Evolutionary conservation across 1,140 invertebrate species (phyloP).

Genomic region (Eurosta solidaginis): DNA sequence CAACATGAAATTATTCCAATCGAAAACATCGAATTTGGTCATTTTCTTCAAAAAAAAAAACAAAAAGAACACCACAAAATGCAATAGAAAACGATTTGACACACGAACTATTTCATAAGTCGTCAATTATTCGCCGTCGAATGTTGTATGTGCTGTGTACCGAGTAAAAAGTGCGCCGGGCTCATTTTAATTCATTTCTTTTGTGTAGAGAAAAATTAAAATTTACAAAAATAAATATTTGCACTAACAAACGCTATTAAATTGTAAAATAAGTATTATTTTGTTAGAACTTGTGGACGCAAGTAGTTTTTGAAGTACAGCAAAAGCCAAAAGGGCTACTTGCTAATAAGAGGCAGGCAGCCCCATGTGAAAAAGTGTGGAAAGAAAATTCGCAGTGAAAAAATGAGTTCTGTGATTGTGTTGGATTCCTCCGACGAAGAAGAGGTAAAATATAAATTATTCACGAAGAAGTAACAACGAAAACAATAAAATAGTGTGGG

Average conservation of each 20-base stretch:
- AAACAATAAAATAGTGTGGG: constrained; percentile 9
- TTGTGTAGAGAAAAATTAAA: constrained; percentile 23
- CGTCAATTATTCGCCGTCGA: constrained; percentile 36
- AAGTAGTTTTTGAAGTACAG: neutral
- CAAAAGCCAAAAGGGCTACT: neutral
- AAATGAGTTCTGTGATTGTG: constrained; percentile 37
- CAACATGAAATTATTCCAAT: constrained; percentile 29
- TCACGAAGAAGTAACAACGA: constrained; percentile 29
- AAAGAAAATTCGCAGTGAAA: constrained; percentile 25
- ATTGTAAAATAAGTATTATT: neutral
- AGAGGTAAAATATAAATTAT: constrained; percentile 33
- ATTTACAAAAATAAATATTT: constrained; percentile 16
- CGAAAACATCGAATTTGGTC: constrained; percentile 32
- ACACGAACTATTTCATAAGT: constrained; percentile 26
- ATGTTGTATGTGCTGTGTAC: constrained; percentile 31
- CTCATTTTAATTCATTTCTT: neutral
- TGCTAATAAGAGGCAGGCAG: neutral
- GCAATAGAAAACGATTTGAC: constrained; percentile 18
- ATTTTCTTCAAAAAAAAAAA: constrained; percentile 34
- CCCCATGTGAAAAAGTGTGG: constrained; percentile 11
- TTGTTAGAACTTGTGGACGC: neutral
- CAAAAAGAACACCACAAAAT: constrained; percentile 31
- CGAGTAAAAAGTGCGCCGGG: constrained; percentile 13
- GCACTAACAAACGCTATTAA: neutral
- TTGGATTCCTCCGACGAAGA: constrained; percentile 36